Conservation (phyloP, 2,888 invertebrate genomes). For the Tricholauxania praeusta region DNA sequence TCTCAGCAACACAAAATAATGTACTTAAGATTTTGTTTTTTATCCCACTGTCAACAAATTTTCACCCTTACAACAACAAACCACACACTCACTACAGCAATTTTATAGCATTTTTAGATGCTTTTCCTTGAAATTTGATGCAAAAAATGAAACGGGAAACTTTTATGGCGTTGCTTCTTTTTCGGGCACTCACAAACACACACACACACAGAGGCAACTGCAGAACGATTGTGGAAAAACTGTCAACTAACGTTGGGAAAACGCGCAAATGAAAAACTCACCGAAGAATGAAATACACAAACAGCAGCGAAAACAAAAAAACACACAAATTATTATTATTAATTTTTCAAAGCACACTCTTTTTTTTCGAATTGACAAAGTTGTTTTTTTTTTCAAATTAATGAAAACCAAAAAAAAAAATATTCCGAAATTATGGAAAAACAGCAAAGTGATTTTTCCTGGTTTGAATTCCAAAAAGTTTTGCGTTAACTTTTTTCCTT, state of each 20-base stretch:
- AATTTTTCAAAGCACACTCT: constrained; percentile 3
- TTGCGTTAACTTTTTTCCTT: constrained; percentile 1
- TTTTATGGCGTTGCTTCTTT: background rate
- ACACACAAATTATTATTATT: background rate
- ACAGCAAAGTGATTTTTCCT: no score
- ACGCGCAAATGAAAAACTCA: background rate
- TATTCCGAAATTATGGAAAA: no score
- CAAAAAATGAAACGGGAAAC: no score
- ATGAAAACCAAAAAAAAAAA: no score
- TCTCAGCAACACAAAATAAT: no score
- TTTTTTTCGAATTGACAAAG: background rate
- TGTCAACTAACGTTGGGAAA: background rate
- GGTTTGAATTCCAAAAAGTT: background rate
- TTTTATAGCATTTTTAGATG: no score
- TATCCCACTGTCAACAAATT: no score
- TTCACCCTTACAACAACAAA: no score
- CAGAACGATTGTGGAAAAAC: background rate
- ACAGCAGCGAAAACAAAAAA: background rate
- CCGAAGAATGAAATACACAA: no score
- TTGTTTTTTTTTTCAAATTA: background rate
- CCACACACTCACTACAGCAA: no score
- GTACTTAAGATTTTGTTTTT: no score
- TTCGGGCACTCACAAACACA: background rate
- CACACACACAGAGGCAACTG: background rate
- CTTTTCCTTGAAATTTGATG: no score